Base-by-base conservation (phyloP, 2,888 invertebrate species). In the Lasioglossum marginatum region DNA sequence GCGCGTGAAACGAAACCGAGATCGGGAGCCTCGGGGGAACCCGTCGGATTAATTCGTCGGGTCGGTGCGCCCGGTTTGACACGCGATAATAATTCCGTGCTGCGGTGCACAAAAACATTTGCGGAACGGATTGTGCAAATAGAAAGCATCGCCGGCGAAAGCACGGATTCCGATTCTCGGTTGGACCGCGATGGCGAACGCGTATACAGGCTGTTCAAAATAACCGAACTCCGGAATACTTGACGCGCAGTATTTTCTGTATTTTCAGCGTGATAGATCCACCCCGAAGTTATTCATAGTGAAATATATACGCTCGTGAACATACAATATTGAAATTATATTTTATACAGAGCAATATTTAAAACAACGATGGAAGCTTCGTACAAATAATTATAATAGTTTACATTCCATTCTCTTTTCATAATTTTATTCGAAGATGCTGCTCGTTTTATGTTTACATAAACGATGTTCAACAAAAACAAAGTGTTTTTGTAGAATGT, bases 31-130 rank as follows among this genome's bases (percentile, higher is more conserved):
- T 72, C 43, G 27, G 45, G 45, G 43, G 45, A 72, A 16, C 10
- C 43, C 27, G 72, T 48, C 43, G 43, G 72, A 72, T 72, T 72
- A 72, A 72, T 45, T 45, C 43, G 45, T 48, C 43, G 43, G 43
- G 72, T 43, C 72, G 43, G 40, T 72, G 27, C 37, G 48, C 27
- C n/a, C 45, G 45, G 45, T 43, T 48, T 72, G 40, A 72, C 48
- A 43, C 40, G 72, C 27, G 72, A 72, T 43, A 45, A 72, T 72
- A 72, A 72, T 72, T 72, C 72, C 43, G 31, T 19, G 63, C 31
- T 31, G 63, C 19, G 63, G 31, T 63, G 63, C 63, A 31, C 63
- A 63, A 4, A 19, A 27, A 23, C 37, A 19, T 37, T 40, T 52
- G 19, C 27, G 48, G 16, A 70, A 40, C 77, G 52, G 70, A 12